These are phyloP conservation scores for Erythrolamprus reginae DNA, from an alignment of 2,113 vertebrate species.

Conservation along the genomic window DNA sequence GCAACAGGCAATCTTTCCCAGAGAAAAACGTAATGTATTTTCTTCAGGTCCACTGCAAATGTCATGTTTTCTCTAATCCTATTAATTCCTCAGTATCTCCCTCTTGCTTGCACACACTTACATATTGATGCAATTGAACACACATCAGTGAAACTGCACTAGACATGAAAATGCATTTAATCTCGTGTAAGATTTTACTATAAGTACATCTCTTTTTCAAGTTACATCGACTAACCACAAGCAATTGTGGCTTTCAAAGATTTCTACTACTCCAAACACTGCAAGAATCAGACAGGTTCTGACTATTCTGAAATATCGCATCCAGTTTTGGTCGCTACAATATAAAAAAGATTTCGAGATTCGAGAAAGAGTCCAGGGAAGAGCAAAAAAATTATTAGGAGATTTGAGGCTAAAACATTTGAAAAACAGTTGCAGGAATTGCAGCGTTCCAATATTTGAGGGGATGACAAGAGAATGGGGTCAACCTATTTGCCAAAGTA, in stretches of 20 bases:
- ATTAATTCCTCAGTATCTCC: background rate
- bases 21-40: background rate
- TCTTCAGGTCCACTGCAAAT: background rate
- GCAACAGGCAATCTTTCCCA: background rate
- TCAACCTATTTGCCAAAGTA: too few species aligned
- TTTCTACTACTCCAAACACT: constrained; percentile 21
- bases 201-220: background rate
- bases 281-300: constrained; percentile 1
- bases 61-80: background rate
- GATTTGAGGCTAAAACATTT: background rate
- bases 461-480: background rate
- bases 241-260: background rate
- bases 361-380: background rate
- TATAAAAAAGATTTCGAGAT: background rate
- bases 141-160: background rate
- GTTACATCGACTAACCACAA: background rate
- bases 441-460: too few species aligned
- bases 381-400: background rate
- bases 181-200: background rate
- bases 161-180: background rate
- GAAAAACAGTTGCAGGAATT: background rate
- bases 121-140: background rate
- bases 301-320: background rate
- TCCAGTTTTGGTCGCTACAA: background rate
- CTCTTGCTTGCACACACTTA: background rate